phyloP scores from a whole-genome alignment of 2,797 vertebrate genomes.

The Cygnus olor region DNA sequence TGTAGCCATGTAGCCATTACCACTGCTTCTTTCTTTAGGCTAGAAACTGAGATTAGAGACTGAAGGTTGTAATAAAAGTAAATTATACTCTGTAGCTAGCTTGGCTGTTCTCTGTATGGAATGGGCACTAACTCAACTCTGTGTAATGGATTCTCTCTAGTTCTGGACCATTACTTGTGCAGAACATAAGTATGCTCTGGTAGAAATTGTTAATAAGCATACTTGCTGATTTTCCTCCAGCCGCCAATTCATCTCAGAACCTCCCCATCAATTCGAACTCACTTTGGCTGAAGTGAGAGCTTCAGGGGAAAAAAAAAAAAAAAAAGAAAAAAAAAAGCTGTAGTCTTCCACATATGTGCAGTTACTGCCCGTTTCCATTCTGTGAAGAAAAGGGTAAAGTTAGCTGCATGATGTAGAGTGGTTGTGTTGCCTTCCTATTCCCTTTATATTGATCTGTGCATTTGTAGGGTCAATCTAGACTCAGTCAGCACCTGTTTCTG shows the following conservation, averaged over 20 bases:
- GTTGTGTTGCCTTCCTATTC: background rate
- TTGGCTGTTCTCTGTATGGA: background rate
- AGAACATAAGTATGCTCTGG: background rate
- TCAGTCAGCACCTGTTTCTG: background rate
- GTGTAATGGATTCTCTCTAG: background rate
- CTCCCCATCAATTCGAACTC: background rate
- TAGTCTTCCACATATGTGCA: background rate
- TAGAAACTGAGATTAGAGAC: conserved; percentile 34
- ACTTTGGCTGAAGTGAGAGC: background rate
- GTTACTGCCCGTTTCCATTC: background rate
- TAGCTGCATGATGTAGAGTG: background rate
- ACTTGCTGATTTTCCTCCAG: background rate
- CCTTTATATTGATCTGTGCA: background rate
- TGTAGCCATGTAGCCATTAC: background rate
- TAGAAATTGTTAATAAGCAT: background rate
- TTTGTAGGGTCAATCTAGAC: background rate
- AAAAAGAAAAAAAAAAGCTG: background rate
- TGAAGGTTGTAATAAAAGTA: conserved; percentile 40
- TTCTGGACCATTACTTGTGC: background rate
- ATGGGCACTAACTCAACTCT: background rate
- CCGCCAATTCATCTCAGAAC: background rate
- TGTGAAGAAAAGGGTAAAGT: background rate
- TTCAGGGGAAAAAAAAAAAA: background rate
- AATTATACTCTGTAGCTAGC: conserved; percentile 42
- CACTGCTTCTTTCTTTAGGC: conserved; percentile 29